Percentiles rank a stretch among this genome's conserved stretches.
Conservation (phyloP, 2,888 invertebrate species). For the Apotomis capreana region DNA sequence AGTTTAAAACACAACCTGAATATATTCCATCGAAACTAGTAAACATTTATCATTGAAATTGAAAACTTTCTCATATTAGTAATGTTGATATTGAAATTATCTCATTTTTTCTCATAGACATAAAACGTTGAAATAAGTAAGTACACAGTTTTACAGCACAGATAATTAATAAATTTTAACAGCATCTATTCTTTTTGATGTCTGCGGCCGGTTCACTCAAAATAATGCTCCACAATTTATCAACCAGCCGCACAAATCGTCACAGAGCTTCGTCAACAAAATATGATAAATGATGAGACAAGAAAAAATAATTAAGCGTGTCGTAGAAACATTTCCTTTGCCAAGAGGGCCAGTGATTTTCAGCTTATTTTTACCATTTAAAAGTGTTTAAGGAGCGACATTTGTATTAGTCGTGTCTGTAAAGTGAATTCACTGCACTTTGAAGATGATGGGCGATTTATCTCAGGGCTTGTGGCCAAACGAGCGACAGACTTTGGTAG, state of each 20-base stretch:
- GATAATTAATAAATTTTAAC: not conserved
- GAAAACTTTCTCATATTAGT: too few species aligned
- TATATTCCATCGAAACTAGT: too few species aligned
- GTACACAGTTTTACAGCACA: too few species aligned
- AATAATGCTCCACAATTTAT: slow-evolving; percentile 41
- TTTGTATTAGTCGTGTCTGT: slow-evolving; percentile 39
- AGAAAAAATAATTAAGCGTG: slow-evolving; percentile 41
- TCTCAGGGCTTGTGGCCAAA: slow-evolving; percentile 45
- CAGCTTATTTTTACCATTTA: slow-evolving; percentile 26
- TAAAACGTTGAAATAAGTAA: too few species aligned
- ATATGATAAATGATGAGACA: slow-evolving; percentile 40
- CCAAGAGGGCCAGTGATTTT: slow-evolving; percentile 34
- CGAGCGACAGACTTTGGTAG: slow-evolving; percentile 31
- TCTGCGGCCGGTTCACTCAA: slow-evolving; percentile 21
- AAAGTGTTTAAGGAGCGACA: slow-evolving; percentile 35
- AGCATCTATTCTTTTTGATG: not conserved
- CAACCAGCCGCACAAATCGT: slow-evolving; percentile 34
- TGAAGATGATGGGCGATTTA: slow-evolving; percentile 54
- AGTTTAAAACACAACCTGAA: too few species aligned
- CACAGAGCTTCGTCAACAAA: slow-evolving; percentile 39
- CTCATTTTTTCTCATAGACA: too few species aligned
- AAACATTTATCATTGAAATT: too few species aligned
- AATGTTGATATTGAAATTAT: too few species aligned
- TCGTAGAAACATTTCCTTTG: slow-evolving; percentile 28
- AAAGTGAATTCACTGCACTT: slow-evolving; percentile 44